Evolutionary conservation across 2,888 invertebrate species (phyloP).

Genomic region (Drosophila borealis): DNA sequence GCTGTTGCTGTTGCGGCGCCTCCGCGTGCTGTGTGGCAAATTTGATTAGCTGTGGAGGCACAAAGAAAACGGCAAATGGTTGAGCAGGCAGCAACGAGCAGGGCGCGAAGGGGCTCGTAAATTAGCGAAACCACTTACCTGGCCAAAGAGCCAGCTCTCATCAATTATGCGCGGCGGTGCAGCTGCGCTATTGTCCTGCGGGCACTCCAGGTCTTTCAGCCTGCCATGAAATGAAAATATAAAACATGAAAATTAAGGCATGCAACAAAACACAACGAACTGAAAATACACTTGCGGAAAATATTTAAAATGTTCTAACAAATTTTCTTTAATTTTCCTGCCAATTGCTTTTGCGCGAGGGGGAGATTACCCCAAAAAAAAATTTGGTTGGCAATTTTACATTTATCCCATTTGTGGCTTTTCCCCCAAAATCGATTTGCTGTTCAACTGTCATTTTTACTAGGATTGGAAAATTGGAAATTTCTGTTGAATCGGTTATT

Average conservation of each 20-base stretch:
- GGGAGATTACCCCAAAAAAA: neutral
- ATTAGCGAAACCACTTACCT: constrained; percentile 79
- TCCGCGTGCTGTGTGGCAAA: constrained; percentile 78
- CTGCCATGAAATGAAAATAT: constrained; percentile 59
- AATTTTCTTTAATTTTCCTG: neutral
- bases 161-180: constrained; percentile 82
- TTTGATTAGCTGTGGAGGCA: constrained; percentile 80
- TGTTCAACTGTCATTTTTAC: constrained; percentile 6
- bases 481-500: neutral
- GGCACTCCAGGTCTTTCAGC: constrained; percentile 65
- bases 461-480: constrained; percentile 6
- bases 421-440: constrained; percentile 16
- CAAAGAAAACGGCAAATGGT: constrained; percentile 10
- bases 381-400: constrained; percentile 9
- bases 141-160: constrained; percentile 84
- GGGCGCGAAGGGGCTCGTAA: constrained; percentile 24
- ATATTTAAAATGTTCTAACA: neutral
- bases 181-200: constrained; percentile 53
- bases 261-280: constrained; percentile 8
- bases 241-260: constrained; percentile 26
- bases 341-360: neutral
- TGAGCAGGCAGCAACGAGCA: neutral
- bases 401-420: constrained; percentile 8
- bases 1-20: constrained; percentile 78
- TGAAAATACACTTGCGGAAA: constrained; percentile 24